Percentiles rank a stretch among this genome's conserved stretches.
Conservation (phyloP, 2,113 vertebrate genomes). For the Mormyrus lacerda region DNA sequence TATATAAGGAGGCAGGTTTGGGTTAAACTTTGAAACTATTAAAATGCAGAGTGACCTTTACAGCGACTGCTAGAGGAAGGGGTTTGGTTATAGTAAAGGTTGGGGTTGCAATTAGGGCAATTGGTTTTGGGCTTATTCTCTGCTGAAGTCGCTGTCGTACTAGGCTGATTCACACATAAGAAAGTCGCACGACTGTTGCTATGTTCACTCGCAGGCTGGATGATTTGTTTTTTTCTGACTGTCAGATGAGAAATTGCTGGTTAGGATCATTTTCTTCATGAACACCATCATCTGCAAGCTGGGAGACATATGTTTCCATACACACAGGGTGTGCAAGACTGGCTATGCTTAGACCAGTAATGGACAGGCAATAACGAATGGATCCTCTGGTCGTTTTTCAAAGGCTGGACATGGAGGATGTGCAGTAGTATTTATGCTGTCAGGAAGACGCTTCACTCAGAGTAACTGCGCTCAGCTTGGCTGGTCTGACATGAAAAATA, state of each 20-base stretch:
- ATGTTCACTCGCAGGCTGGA: neutral
- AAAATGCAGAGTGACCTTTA: neutral
- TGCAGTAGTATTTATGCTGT: neutral
- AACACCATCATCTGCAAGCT: slow-evolving; percentile 19
- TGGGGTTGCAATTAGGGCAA: neutral
- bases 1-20: neutral
- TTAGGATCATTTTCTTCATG: slow-evolving; percentile 21
- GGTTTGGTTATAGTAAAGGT: neutral
- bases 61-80: neutral
- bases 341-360: neutral
- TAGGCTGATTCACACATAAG: neutral
- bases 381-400: neutral
- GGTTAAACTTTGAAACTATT: neutral
- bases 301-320: neutral
- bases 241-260: slow-evolving; percentile 22
- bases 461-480: neutral
- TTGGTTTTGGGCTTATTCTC: neutral
- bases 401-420: neutral
- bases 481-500: neutral
- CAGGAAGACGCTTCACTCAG: neutral
- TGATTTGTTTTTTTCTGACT: slow-evolving; percentile 6
- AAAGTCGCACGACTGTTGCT: neutral
- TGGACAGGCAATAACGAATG: neutral
- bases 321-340: neutral
- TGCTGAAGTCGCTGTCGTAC: neutral